phyloP scores from a whole-genome alignment of 2,797 vertebrate species.

The Premnoplex brunnescens region DNA sequence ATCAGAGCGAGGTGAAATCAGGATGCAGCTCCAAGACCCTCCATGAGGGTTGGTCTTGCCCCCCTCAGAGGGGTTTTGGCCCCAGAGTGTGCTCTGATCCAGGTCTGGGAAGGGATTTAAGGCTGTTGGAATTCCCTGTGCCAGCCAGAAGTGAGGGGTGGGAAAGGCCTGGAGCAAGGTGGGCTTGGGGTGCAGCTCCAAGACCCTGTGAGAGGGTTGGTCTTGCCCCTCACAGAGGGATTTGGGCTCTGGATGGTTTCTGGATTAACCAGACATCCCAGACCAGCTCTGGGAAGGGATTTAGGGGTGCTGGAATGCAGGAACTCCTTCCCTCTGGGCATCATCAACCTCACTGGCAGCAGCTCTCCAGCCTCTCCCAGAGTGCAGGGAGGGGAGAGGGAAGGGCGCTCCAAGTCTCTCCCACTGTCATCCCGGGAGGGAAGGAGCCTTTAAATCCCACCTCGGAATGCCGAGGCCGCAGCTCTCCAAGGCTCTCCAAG shows the following conservation, averaged over 20 bases:
- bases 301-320: neutral
- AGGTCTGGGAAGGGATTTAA: neutral
- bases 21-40: neutral
- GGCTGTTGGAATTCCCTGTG: neutral
- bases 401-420: neutral
- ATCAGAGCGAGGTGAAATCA: neutral
- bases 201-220: neutral
- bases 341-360: neutral
- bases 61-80: neutral
- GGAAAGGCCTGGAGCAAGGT: neutral
- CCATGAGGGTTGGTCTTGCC: neutral
- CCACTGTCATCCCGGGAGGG: neutral
- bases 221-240: neutral
- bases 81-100: no score
- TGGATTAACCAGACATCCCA: neutral
- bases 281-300: neutral
- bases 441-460: neutral
- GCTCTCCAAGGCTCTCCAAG: neutral
- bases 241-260: neutral
- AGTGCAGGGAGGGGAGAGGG: neutral
- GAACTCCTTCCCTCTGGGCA: neutral
- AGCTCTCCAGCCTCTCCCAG: neutral
- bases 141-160: neutral
- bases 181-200: neutral
- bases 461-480: accelerated